Evolutionary conservation across 2,888 invertebrate species (phyloP), one percentile per base, ranked within the genome.

Genomic region (Glyphotaelius pellucidus): DNA sequence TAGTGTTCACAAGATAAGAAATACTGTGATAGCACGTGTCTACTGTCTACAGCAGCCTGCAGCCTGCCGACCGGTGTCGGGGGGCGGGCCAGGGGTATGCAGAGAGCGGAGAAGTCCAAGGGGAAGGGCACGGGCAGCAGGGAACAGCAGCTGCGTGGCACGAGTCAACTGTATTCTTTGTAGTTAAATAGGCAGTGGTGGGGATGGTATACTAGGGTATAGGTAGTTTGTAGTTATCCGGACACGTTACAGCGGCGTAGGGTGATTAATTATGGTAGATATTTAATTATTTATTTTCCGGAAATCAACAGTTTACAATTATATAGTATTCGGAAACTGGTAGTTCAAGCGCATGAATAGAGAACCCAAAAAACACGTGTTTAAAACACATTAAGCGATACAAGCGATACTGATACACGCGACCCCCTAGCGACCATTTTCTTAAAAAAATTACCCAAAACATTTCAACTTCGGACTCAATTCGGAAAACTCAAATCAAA

Each of bases 111-210:
- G 7, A 67, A 25, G 52, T 0, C 3, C 47, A 19, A 67, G 52
- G 67, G 67, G 67, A 25, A 67, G 67, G 67, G 9, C n/a, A 67
- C 15, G 25, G 67, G 25, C 67, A 19, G 52, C 52, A 14, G 52
- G 19, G 52, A 52, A 52, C 52, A 52, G 52, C 52, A 67, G 67
- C 67, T 67, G 67, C 67, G n/a, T 67, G 67, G 67, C 67, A 67
- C 67, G 67, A 67, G 67, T 67, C 67, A 67, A 67, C 67, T n/a
- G 67, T 67, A 67, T 67, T 67, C 67, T 67, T 67, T 67, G 67
- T 67, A 67, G 67, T 25, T 4, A 47, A 67, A 67, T 7, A n/a
- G 25, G 67, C 67, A 19, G 67, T 67, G 25, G 67, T 67, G n/a
- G 67, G 67, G 67, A 67, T 67, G 25, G 67, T 19, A 4, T 19